Conservation (phyloP, 2,888 invertebrate species). For the Cancer borealis region DNA sequence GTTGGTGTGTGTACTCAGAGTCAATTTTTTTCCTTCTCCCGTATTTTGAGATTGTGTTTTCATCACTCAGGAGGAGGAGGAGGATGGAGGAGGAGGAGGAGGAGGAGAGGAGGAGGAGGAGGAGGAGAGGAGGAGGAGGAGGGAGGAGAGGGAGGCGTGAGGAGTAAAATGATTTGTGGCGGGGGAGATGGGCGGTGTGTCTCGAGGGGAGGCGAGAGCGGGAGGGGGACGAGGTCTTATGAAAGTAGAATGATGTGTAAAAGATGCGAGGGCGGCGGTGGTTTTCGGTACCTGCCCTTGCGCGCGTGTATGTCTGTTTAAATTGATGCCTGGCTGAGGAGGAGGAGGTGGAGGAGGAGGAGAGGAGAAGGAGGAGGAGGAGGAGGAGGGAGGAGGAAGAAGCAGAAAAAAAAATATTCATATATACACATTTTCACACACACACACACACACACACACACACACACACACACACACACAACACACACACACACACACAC, state of each 20-base stretch:
- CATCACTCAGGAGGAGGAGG: neutral
- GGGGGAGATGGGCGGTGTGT: constrained; percentile 32
- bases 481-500: too few species aligned
- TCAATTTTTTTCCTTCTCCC: constrained; percentile 12
- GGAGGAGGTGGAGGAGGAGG: constrained; percentile 10
- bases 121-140: constrained; percentile 9
- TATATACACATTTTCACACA: neutral
- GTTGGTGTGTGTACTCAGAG: neutral
- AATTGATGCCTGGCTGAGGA: constrained; percentile 31
- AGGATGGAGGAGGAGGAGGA: neutral
- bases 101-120: constrained; percentile 26
- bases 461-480: too few species aligned
- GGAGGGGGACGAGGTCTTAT: constrained; percentile 58
- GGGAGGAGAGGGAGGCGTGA: constrained; percentile 46
- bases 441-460: too few species aligned
- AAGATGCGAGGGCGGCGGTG: constrained; percentile 44
- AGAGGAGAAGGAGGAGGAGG: neutral
- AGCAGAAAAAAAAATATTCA: neutral
- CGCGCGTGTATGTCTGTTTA: neutral
- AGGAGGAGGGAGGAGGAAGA: neutral
- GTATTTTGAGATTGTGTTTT: constrained; percentile 46
- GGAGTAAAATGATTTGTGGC: constrained; percentile 69
- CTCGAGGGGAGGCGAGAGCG: constrained; percentile 41
- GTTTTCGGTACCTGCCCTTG: neutral
- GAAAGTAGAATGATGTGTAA: constrained; percentile 64